phyloP scores from a whole-genome alignment of 2,888 invertebrate genomes.

The Hirtodrosophila trivittata region DNA sequence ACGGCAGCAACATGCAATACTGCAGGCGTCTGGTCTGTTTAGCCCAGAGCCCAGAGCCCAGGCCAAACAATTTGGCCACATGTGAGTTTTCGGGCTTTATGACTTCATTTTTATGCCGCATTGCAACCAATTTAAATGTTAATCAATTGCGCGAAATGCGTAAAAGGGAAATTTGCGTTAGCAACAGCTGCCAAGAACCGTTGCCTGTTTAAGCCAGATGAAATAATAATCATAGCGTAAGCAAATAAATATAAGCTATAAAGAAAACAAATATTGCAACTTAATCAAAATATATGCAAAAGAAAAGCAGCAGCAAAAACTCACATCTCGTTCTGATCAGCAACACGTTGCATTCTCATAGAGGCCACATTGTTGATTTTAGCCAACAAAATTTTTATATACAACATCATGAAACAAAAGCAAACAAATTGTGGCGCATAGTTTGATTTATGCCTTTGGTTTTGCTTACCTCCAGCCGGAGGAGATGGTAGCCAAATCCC shows the following conservation, averaged over 20 bases:
- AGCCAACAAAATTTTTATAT: background rate
- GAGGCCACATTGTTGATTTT: slow-evolving; percentile 14
- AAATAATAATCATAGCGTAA: slow-evolving; percentile 36
- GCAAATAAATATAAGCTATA: slow-evolving; percentile 48
- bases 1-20: slow-evolving; percentile 23
- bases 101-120: slow-evolving; percentile 64
- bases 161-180: slow-evolving; percentile 40
- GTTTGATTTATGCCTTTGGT: slow-evolving; percentile 65
- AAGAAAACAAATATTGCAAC: slow-evolving; percentile 1
- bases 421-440: slow-evolving; percentile 44
- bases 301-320: no score
- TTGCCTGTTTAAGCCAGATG: no score
- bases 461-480: slow-evolving; percentile 38
- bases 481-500: background rate
- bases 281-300: no score
- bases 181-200: no score
- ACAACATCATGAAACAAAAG: slow-evolving; percentile 12
- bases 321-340: slow-evolving; percentile 1
- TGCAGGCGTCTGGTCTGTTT: slow-evolving; percentile 44
- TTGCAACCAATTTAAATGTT: slow-evolving; percentile 76
- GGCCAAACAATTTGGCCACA: slow-evolving; percentile 19
- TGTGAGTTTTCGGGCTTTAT: slow-evolving; percentile 38
- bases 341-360: slow-evolving; percentile 63
- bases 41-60: slow-evolving; percentile 21
- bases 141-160: slow-evolving; percentile 62